Evolutionary conservation across 1,140 invertebrate species (phyloP).

Genomic region (Drosophila subpulchrella): DNA sequence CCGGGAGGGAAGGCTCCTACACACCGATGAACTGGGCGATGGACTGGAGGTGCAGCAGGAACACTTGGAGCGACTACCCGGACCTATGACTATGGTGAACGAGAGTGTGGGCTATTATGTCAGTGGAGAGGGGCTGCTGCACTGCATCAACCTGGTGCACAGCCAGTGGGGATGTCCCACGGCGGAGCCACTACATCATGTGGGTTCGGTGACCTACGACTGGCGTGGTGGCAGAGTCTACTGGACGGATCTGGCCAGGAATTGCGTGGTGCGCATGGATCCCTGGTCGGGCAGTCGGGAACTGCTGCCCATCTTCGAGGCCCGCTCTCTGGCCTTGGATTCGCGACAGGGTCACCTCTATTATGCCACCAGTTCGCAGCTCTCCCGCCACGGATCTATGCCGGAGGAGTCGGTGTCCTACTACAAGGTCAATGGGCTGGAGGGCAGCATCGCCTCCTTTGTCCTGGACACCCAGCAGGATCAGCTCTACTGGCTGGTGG

Average conservation of each 20-base stretch:
- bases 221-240: conserved; percentile 95
- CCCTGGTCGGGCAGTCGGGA: conserved; percentile 53
- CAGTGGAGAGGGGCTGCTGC: conserved; percentile 19
- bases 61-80: background rate
- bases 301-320: conserved; percentile 67
- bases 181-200: conserved; percentile 67
- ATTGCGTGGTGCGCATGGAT: conserved; percentile 65
- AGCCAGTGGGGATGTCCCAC: conserved; percentile 31
- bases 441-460: conserved; percentile 89
- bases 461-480: conserved; percentile 91
- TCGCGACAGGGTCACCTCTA: conserved; percentile 92
- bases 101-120: conserved; percentile 64
- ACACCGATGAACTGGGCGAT: conserved; percentile 91
- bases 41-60: conserved; percentile 66
- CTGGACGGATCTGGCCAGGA: conserved; percentile 87
- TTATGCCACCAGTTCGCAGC: conserved; percentile 94
- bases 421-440: conserved; percentile 58
- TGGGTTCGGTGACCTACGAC: conserved; percentile 92
- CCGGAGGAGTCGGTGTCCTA: conserved; percentile 52
- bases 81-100: conserved; percentile 59
- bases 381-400: conserved; percentile 87
- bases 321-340: conserved; percentile 92
- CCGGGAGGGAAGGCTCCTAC: conserved; percentile 87
- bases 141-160: conserved; percentile 62
- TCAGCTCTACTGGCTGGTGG: conserved; percentile 91